phyloP scores from a whole-genome alignment of 1,140 invertebrate species.

The Trialeurodes vaporariorum region DNA sequence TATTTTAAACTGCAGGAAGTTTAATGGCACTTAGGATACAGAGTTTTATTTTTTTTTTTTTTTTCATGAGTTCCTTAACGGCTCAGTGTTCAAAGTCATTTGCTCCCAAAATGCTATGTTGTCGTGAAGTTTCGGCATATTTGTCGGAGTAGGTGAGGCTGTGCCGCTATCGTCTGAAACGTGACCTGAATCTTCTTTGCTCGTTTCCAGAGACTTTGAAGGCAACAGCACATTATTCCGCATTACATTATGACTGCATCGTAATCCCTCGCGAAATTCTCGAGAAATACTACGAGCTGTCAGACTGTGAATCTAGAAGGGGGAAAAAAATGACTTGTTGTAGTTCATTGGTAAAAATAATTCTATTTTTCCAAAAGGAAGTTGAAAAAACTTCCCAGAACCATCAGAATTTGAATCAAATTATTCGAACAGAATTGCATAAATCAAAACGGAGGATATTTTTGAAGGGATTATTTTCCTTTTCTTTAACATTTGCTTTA shows the following conservation, averaged over 20 bases:
- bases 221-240: background rate
- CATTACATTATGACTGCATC: background rate
- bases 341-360: too few relatives aligned
- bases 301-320: conserved; percentile 61
- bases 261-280: conserved; percentile 56
- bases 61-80: background rate
- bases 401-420: too few relatives aligned
- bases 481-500: too few relatives aligned
- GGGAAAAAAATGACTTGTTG: too few relatives aligned
- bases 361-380: too few relatives aligned
- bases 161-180: background rate
- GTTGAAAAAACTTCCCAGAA: too few relatives aligned
- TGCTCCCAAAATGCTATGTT: background rate
- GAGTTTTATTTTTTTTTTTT: too few relatives aligned
- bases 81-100: background rate
- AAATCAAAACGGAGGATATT: too few relatives aligned
- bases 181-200: background rate
- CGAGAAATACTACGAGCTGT: conserved; percentile 66
- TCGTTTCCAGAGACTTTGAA: background rate
- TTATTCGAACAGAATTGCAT: too few relatives aligned
- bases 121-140: background rate
- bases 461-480: too few relatives aligned
- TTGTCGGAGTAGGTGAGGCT: background rate
- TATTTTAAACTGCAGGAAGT: too few relatives aligned
- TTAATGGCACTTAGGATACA: background rate